Evolutionary conservation across 2,797 vertebrate genomes (phyloP).

Genomic region (Poecilia gillii): DNA sequence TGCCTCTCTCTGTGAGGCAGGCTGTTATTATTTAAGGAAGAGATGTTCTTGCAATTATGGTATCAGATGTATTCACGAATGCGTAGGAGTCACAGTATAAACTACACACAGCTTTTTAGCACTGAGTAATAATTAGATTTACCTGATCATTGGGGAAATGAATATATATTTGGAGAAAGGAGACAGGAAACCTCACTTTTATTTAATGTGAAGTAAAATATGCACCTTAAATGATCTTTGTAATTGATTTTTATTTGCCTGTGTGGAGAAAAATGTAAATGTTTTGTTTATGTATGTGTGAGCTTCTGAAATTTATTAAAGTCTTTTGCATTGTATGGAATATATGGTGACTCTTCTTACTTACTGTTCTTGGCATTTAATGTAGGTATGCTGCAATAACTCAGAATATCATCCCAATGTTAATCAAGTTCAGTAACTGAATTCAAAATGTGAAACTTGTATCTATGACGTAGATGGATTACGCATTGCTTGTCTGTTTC

Average conservation of each 20-base stretch:
- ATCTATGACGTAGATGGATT: neutral
- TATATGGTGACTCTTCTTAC: constrained; percentile 81
- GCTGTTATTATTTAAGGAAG: constrained; percentile 74
- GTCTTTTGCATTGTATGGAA: constrained; percentile 87
- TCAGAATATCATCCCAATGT: neutral
- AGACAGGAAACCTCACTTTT: constrained; percentile 81
- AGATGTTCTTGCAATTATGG: constrained; percentile 82
- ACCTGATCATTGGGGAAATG: constrained; percentile 72
- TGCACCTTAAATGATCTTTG: constrained; percentile 87
- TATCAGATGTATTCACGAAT: constrained; percentile 82
- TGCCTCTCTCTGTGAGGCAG: constrained; percentile 65
- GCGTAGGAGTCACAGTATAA: constrained; percentile 81
- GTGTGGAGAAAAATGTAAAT: constrained; percentile 85
- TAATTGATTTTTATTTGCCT: constrained; percentile 85
- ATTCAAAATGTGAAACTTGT: neutral
- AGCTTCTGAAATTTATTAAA: constrained; percentile 89
- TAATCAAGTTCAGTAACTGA: neutral
- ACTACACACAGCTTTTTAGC: constrained; percentile 81
- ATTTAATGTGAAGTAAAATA: constrained; percentile 85
- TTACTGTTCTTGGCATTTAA: constrained; percentile 51
- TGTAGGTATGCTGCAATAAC: neutral
- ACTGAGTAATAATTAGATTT: constrained; percentile 84
- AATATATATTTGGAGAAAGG: constrained; percentile 55
- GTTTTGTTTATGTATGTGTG: constrained; percentile 88
- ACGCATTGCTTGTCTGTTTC: neutral